Evolutionary conservation across 2,113 vertebrate species (phyloP), one percentile per base, ranked within the genome.

Genomic region (Phylloscopus trochiloides): DNA sequence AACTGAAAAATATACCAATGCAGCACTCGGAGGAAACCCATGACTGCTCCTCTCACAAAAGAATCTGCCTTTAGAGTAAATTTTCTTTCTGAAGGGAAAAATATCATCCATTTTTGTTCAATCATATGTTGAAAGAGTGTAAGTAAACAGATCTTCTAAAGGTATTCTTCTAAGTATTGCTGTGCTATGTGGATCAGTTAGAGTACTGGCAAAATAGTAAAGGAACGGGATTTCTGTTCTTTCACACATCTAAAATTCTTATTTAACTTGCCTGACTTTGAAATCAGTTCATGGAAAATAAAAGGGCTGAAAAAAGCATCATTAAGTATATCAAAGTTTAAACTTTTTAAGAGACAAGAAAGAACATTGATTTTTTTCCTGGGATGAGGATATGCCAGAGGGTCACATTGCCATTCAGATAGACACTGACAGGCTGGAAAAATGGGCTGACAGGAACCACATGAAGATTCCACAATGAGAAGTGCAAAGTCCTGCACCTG

Each of bases 141-240:
- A 84, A 95, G 72, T 83, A 96, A 86, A 93, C 91, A 94, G 59
- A 83, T 71, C 73, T 95, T 97, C 61, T 89, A 72, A 92, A 95
- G 26, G 51, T 94, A 48, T 90, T 95, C 81, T 88, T 73, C 79
- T 78, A 90, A 90, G 34, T 81, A 84, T 67, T 65, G 48, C 74
- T 76, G 48, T 52, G 52, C 47, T 90, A 86, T 6, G 77, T 51
- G 26, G 32, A 93, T 85, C 77, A 50, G 48, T 79, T 54, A 74
- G 75, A 91, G 36, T 36, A 75, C 2, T 55, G 77, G 84, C 74
- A 90, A 75, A 93, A 70, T 11, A 84, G 59, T 47, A 87, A 90
- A 75, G 65, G 34, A 52, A 36, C 48, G 34, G 48, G 75, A 63
- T 73, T 95, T 86, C 63, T 91, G 51, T 79, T 90, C 63, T 90